Base-by-base conservation (phyloP, 1,140 invertebrate genomes). In the Drosophila triauraria region DNA sequence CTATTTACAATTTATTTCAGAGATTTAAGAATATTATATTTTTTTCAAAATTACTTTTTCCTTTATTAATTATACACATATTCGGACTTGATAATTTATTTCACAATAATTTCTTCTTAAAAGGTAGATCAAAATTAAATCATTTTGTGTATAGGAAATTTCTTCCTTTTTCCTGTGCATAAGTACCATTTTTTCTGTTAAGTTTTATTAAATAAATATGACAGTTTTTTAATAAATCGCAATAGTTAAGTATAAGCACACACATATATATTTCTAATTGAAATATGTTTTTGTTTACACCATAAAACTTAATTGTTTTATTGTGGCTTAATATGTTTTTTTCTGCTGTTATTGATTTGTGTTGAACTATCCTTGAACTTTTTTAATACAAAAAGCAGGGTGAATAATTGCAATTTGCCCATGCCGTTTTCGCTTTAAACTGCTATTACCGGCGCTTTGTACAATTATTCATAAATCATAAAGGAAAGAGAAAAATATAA, bases 261-360 rank as follows among this genome's bases (percentile, higher is more conserved):
- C 10, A 17, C 15, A 51, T 51, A 17, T 32, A 17, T 13, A 12
- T 53, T 53, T 53, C 5, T 53, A 53, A 32, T 20, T 35, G 50
- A 35, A 53, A 53, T 53, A 32, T 51, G n/a, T 17, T 32, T 51
- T 51, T 17, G 50, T 51, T 17, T 51, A 32, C 50, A 13, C 30
- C 12, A 53, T 20, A 53, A 17, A 20, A 35, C 35, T 53, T 35
- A 35, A 53, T 53, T 53, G 50, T 35, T 35, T 53, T 53, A 15
- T 15, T 53, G 23, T 13, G 17, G 17, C 13, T 53, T 4, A n/a
- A 17, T 30, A 8, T n/a, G 25, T 4, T 30, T 51, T 32, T 51
- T 6, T 51, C 1, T 10, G 4, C 3, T 35, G 3, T 17, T 17
- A 3, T 32, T 7, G n/a, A 10, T 38, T 38, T 23, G 20, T 54